Conservation (phyloP, 2,888 invertebrate genomes). For the Perithous albicinctus region DNA sequence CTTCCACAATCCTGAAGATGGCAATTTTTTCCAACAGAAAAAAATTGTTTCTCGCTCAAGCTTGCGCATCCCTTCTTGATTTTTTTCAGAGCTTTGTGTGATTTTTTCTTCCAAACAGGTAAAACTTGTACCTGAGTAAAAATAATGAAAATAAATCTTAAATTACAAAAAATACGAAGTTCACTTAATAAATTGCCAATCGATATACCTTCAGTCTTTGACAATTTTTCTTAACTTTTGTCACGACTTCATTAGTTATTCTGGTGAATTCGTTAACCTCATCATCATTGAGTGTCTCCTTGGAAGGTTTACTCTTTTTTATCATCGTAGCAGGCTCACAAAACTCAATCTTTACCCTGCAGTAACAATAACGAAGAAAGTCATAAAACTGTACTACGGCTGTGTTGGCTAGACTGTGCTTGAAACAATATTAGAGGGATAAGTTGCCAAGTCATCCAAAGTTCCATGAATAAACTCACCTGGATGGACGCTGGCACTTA, state of each 20-base stretch:
- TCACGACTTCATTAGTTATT: constrained; percentile 9
- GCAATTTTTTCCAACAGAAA: constrained; percentile 27
- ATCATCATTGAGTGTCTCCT: constrained; percentile 4
- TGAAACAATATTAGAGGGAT: background rate
- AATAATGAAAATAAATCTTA: background rate
- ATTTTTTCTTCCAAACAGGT: constrained; percentile 39
- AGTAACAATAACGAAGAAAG: constrained; percentile 25
- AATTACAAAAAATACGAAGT: background rate
- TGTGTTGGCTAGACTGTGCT: background rate
- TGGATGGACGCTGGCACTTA: constrained; percentile 68
- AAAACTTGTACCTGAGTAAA: constrained; percentile 19
- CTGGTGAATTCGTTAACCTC: constrained; percentile 34
- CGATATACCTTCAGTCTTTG: constrained; percentile 44
- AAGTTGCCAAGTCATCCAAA: constrained; percentile 19
- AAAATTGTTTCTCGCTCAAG: constrained; percentile 12
- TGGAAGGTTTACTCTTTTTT: constrained; percentile 10
- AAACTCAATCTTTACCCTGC: constrained; percentile 43
- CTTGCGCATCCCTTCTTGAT: constrained; percentile 27
- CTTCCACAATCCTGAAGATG: constrained; percentile 47
- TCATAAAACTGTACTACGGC: constrained; percentile 43
- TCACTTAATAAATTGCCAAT: background rate
- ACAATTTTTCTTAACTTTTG: constrained; percentile 32
- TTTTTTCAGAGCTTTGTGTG: constrained; percentile 8
- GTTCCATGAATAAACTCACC: constrained; percentile 60
- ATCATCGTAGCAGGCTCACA: constrained; percentile 1